Percentiles rank a stretch among this genome's conserved stretches.
Conservation (phyloP, 2,888 invertebrate genomes). For the Cecidostiba fungosa region DNA sequence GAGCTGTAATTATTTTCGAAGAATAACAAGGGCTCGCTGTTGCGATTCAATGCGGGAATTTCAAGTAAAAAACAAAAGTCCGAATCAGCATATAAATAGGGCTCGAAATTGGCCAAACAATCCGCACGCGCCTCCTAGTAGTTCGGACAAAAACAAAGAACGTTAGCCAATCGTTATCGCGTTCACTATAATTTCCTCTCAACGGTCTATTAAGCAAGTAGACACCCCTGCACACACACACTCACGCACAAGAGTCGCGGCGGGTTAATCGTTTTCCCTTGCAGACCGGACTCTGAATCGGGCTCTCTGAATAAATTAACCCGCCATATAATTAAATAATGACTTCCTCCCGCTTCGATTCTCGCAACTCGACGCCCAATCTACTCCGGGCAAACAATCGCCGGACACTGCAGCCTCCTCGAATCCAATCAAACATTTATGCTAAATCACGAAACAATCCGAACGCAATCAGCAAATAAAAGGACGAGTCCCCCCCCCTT, state of each 20-base stretch:
- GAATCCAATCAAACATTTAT: constrained; percentile 81
- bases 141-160: constrained; percentile 39
- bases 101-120: not conserved
- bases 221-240: not conserved
- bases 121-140: not conserved
- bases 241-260: not conserved
- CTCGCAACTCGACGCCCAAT: constrained; percentile 64
- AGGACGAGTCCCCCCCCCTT: constrained; percentile 71
- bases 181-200: constrained; percentile 61
- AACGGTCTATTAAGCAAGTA: constrained; percentile 42
- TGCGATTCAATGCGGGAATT: not conserved
- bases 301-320: constrained; percentile 64
- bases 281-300: constrained; percentile 47
- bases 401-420: constrained; percentile 46
- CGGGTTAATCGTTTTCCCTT: constrained; percentile 61
- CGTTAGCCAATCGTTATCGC: constrained; percentile 59
- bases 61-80: not conserved
- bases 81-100: constrained; percentile 1
- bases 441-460: constrained; percentile 81
- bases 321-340: constrained; percentile 72
- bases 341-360: constrained; percentile 62
- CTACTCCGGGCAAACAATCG: constrained; percentile 72
- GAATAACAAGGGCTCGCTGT: constrained; percentile 1
- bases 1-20: not conserved
- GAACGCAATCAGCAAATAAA: constrained; percentile 80